A percentile compares a stretch with the other conserved stretches of the same genome.
These are phyloP conservation scores for Otus sunia DNA, from an alignment of 2,113 vertebrate species.

Conservation along the genomic window DNA sequence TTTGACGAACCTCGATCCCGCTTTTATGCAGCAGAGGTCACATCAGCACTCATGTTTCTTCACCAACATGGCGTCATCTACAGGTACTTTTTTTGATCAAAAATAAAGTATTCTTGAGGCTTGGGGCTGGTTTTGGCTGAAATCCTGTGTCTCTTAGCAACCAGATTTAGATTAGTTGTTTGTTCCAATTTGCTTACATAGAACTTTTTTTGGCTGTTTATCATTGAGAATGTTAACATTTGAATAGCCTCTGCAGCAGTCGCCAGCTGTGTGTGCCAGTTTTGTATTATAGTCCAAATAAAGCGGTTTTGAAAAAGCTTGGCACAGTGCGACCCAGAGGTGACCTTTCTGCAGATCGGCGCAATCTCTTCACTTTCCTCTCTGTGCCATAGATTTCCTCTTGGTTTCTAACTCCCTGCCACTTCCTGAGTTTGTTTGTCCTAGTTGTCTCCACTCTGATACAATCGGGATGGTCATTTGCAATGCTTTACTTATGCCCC, in stretches of 20 bases:
- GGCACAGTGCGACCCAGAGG: conserved; percentile 54
- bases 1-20: conserved; percentile 96
- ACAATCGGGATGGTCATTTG: conserved; percentile 64
- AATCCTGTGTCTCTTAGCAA: conserved; percentile 66
- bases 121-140: conserved; percentile 36
- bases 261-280: conserved; percentile 75
- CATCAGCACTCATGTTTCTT: conserved; percentile 97
- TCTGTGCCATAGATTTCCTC: conserved; percentile 73
- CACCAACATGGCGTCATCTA: conserved; percentile 98
- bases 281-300: conserved; percentile 74
- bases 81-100: conserved; percentile 78
- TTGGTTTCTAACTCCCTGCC: conserved; percentile 66
- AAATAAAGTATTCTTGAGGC: conserved; percentile 22
- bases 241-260: conserved; percentile 70
- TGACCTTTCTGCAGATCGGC: conserved; percentile 65
- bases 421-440: conserved; percentile 84
- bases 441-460: conserved; percentile 72
- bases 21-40: conserved; percentile 97
- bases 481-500: conserved; percentile 61
- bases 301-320: conserved; percentile 64
- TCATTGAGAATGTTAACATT: conserved; percentile 74
- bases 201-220: conserved; percentile 70
- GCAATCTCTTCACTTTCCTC: conserved; percentile 73
- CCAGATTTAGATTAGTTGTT: conserved; percentile 63
- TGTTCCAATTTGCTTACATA: conserved; percentile 73